Conservation (phyloP, 2,888 invertebrate genomes). For the Notodonta dromedarius region DNA sequence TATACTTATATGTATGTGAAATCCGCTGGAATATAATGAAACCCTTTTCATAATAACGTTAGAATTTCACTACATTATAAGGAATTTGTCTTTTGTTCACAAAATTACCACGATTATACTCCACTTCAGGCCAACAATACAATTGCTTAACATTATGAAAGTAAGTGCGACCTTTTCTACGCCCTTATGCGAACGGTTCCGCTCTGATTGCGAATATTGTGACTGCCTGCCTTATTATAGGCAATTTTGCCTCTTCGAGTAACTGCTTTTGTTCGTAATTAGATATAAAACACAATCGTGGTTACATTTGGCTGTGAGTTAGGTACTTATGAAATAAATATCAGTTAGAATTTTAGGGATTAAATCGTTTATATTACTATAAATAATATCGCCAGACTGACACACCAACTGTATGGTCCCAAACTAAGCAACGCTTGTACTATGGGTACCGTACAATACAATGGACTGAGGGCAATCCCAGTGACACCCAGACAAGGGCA, state of each 20-base stretch:
- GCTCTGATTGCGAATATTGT: constrained; percentile 24
- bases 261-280: neutral
- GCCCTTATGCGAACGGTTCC: constrained; percentile 14
- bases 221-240: constrained; percentile 6
- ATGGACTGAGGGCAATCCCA: no score
- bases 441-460: no score
- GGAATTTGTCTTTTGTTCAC: neutral
- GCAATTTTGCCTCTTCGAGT: neutral
- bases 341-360: no score
- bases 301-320: no score
- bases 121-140: neutral
- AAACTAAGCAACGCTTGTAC: no score
- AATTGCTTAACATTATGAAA: constrained; percentile 8
- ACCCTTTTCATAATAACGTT: neutral
- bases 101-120: neutral
- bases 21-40: no score
- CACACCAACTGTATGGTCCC: no score
- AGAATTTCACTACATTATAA: neutral
- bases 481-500: no score
- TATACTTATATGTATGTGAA: no score
- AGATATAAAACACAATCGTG: neutral
- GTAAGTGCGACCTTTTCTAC: constrained; percentile 18
- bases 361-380: no score
- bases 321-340: no score
- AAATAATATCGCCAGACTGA: no score